Evolutionary conservation across 2,888 invertebrate species (phyloP).

Genomic region (Pecten maximus): DNA sequence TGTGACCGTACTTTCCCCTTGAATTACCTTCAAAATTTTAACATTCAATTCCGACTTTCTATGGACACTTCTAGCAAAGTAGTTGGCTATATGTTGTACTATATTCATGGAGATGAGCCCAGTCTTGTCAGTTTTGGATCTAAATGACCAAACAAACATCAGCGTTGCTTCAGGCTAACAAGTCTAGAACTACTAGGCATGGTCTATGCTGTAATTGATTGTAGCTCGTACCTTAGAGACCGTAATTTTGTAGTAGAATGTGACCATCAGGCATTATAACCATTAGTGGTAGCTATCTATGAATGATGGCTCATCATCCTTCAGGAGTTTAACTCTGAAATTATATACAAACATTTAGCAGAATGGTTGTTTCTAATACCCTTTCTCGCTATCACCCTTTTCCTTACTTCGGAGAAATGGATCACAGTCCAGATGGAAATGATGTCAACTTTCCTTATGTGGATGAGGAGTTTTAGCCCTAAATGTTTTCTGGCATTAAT

Average conservation of each 20-base stretch:
- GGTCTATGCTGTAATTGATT: constrained; percentile 45
- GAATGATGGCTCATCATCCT: constrained; percentile 57
- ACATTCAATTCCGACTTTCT: constrained; percentile 50
- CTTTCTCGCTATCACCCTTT: constrained; percentile 11
- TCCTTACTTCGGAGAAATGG: not conserved
- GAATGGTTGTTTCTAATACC: constrained; percentile 40
- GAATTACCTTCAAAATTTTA: constrained; percentile 47
- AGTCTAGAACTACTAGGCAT: constrained; percentile 50
- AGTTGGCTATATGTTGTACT: constrained; percentile 57
- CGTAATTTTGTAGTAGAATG: constrained; percentile 51
- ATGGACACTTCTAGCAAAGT: constrained; percentile 53
- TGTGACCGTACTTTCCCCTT: constrained; percentile 49
- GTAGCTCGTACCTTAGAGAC: constrained; percentile 48
- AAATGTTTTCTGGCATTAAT: no score
- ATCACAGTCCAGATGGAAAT: constrained; percentile 26
- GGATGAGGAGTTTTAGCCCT: not conserved
- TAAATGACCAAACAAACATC: constrained; percentile 46
- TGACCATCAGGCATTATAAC: constrained; percentile 50
- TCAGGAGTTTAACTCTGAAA: constrained; percentile 57
- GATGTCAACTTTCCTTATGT: constrained; percentile 20
- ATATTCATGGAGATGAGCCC: constrained; percentile 35
- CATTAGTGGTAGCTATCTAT: constrained; percentile 49
- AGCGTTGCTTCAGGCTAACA: constrained; percentile 48
- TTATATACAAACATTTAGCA: constrained; percentile 52
- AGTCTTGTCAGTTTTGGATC: constrained; percentile 48